Conservation (phyloP, 2,113 vertebrate species). For the Motacilla alba region DNA sequence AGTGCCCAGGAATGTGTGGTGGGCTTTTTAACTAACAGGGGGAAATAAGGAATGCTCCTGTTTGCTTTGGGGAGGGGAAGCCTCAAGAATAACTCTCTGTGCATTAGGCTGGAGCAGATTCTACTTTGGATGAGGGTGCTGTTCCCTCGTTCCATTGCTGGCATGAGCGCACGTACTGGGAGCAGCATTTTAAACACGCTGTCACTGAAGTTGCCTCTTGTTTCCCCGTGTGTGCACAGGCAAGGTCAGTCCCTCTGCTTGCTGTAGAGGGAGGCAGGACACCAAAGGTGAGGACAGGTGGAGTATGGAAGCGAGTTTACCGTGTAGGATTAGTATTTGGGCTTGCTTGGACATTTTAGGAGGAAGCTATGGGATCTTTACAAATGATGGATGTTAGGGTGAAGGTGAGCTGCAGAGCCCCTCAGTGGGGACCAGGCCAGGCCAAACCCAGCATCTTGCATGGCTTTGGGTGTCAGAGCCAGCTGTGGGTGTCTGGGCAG, state of each 20-base stretch:
- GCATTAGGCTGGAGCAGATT: background rate
- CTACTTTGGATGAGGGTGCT: background rate
- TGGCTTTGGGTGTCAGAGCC: background rate
- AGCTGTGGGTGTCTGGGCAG: background rate
- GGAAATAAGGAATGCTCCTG: background rate
- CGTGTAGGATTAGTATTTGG: background rate
- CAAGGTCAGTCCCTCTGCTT: background rate
- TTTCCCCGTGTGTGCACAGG: background rate
- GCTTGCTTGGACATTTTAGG: background rate
- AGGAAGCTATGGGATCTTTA: background rate
- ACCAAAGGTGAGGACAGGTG: background rate
- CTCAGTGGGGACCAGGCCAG: background rate
- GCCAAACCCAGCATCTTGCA: background rate
- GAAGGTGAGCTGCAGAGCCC: background rate
- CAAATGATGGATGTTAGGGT: background rate
- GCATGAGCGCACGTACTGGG: accelerated
- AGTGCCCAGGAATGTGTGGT: background rate
- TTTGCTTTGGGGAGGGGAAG: background rate
- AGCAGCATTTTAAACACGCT: background rate
- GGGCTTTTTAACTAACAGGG: background rate
- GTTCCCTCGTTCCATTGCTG: background rate
- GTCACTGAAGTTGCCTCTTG: background rate
- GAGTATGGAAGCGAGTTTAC: background rate
- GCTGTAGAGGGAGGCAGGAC: background rate
- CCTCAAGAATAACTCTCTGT: slow-evolving; percentile 26